Evolutionary conservation across 1,140 invertebrate genomes (phyloP), one percentile per base, ranked within the genome.

Genomic region (Ceratosolen solmsi): DNA sequence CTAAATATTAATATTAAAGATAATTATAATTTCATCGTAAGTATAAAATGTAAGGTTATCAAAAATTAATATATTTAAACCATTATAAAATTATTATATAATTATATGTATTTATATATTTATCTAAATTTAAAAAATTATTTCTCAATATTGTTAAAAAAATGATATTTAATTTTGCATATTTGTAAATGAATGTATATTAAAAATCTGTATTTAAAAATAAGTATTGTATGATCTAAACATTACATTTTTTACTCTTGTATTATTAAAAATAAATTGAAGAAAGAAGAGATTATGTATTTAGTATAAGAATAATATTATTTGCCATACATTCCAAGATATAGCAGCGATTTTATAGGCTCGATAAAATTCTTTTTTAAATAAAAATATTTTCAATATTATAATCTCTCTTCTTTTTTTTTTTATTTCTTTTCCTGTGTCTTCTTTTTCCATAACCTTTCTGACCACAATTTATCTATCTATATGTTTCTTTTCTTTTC

Each of bases 321-420:
- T 60, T 60, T 25, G 25, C 11, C 58, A 36, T 65, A 65, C 11
- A 36, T 36, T 20, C 33, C 36, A 65, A 65, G 30, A 30, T 11
- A 36, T 36, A 13, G 20, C 30, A 36, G 60, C 25, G 15, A 60
- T 25, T 77, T 65, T 77, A 25, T 11, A 33, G 11, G 20, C 20
- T n/a, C 15, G 22, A 15, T 30, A 65, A 77, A 77, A 25, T 77
- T 15, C 75, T 58, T 77, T 77, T 51, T 63, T 60, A 30, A 76
- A 76, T 63, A 63, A 76, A 77, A 65, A 65, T 65, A 65, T 77
- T 77, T 77, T 77, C 60, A 77, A 77, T 77, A 56, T n/a, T n/a
- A 63, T 77, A 77, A 65, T 77, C 3, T 22, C 17, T 15, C 9
- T 54, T 77, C 75, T 77, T 36, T 63, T 76, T 76, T 56, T 46